Percentiles rank a stretch among this genome's conserved stretches.
Conservation (phyloP, 2,888 invertebrate species). For the Zonitis immaculata region DNA sequence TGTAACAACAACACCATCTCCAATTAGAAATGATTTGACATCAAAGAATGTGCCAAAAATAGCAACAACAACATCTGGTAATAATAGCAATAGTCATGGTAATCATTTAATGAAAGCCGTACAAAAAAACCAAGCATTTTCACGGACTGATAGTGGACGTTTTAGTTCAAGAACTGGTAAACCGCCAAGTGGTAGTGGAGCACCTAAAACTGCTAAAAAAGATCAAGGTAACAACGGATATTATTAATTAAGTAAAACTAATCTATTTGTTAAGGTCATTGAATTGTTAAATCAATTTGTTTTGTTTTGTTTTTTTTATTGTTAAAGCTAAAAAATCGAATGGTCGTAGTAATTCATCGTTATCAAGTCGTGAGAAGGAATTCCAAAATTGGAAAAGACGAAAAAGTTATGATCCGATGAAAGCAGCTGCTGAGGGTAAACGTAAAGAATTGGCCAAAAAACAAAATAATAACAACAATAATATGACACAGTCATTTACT, state of each 20-base stretch:
- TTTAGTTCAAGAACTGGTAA: constrained; percentile 58
- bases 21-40: constrained; percentile 20
- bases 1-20: constrained; percentile 8
- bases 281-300: neutral
- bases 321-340: constrained; percentile 56
- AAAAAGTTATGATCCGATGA: constrained; percentile 93
- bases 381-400: constrained; percentile 95
- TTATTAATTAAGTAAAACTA: neutral
- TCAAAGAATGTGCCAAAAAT: constrained; percentile 42
- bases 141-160: constrained; percentile 60
- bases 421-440: constrained; percentile 84
- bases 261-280: constrained; percentile 8
- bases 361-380: constrained; percentile 74
- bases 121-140: constrained; percentile 46
- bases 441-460: constrained; percentile 57
- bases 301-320: constrained; percentile 17
- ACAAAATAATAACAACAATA: constrained; percentile 33
- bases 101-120: constrained; percentile 35
- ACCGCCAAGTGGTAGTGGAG: constrained; percentile 40
- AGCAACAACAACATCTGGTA: constrained; percentile 39
- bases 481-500: constrained; percentile 45
- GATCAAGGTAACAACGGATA: constrained; percentile 28
- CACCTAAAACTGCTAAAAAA: constrained; percentile 35
- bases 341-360: constrained; percentile 63
- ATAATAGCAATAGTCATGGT: neutral